phyloP scores from a whole-genome alignment of 2,797 vertebrate genomes.

The Aulostomus chinensis region DNA sequence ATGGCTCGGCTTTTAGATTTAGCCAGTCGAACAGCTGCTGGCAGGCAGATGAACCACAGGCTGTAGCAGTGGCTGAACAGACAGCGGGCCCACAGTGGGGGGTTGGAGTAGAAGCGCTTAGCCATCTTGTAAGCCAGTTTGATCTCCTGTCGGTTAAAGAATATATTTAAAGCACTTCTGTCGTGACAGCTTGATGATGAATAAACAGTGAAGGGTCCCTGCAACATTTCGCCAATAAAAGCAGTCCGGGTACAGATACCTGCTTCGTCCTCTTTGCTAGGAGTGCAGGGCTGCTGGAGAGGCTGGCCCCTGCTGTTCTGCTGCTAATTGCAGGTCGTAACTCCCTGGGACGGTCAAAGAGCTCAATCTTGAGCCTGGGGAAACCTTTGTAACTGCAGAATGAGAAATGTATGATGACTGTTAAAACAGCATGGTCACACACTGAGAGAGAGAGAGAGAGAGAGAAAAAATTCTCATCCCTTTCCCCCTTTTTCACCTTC shows the following conservation, averaged over 20 bases:
- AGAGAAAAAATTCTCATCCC: too few relatives aligned
- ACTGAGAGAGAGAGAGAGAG: too few relatives aligned
- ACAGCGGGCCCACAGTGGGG: conserved; percentile 92
- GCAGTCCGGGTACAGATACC: conserved; percentile 66
- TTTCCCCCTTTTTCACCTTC: too few relatives aligned
- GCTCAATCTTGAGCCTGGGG: conserved; percentile 85
- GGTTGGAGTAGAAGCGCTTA: conserved; percentile 87
- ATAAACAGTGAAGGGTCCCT: too few relatives aligned
- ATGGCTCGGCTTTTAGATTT: conserved; percentile 90
- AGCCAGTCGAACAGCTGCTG: conserved; percentile 86
- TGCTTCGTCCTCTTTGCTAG: conserved; percentile 98
- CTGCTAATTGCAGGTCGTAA: conserved; percentile 84
- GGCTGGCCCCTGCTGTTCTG: conserved; percentile 81
- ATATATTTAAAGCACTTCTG: not conserved
- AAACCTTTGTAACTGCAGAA: conserved; percentile 89
- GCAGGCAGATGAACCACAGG: conserved; percentile 98
- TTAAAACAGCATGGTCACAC: not conserved
- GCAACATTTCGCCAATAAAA: not conserved
- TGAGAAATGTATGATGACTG: too few relatives aligned
- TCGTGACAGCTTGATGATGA: too few relatives aligned
- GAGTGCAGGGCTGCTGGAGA: conserved; percentile 92
- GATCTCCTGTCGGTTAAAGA: conserved; percentile 84
- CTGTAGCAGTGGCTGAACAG: conserved; percentile 97
- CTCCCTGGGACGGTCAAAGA: conserved; percentile 91
- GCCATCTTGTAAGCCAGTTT: conserved; percentile 95